Evolutionary conservation across 2,888 invertebrate species (phyloP).

Genomic region (Ornithoptera alexandrae): DNA sequence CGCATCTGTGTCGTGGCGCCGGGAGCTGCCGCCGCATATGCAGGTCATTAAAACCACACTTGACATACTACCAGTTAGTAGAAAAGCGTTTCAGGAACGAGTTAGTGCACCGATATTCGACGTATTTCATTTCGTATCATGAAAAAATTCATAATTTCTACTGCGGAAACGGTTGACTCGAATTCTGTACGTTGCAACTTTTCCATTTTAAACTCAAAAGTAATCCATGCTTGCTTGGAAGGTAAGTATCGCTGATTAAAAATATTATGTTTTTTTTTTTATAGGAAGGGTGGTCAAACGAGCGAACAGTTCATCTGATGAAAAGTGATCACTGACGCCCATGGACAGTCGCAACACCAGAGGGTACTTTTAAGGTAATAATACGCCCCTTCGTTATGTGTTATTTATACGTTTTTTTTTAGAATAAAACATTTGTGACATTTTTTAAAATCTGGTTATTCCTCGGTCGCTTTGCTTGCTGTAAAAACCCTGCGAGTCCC

Average conservation of each 20-base stretch:
- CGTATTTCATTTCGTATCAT: conserved; percentile 3
- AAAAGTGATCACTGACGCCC: no score
- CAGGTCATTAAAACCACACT: conserved; percentile 46
- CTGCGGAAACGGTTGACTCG: not conserved
- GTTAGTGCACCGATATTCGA: conserved; percentile 7
- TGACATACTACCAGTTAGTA: conserved; percentile 31
- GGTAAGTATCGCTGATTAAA: not conserved
- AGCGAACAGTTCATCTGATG: no score
- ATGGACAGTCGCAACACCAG: no score
- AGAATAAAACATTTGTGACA: no score
- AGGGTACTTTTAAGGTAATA: no score
- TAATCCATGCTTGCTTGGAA: not conserved
- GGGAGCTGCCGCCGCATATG: conserved; percentile 37
- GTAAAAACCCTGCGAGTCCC: no score
- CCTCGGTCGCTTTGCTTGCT: no score
- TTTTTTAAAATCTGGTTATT: no score
- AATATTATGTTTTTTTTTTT: not conserved
- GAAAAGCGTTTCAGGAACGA: conserved; percentile 20
- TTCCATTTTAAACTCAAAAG: not conserved
- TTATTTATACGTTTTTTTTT: no score
- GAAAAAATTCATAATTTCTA: conserved; percentile 9
- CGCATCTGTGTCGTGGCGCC: conserved; percentile 52
- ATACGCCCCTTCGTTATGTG: no score
- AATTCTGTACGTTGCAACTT: not conserved
- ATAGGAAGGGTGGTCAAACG: not conserved